phyloP scores from a whole-genome alignment of 1,140 invertebrate species.

The Pachyrhynchus sulphureomaculatus region DNA sequence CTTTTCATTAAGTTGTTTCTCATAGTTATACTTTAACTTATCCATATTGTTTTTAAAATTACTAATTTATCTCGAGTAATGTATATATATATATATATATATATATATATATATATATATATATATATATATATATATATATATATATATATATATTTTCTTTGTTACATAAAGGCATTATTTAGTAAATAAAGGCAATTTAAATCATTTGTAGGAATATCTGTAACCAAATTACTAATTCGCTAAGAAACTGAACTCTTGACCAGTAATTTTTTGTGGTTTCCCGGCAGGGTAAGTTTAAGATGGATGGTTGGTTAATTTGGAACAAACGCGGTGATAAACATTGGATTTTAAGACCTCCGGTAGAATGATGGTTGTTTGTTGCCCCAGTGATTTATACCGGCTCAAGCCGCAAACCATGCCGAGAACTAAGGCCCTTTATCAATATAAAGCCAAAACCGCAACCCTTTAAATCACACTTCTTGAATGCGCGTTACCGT shows the following conservation, averaged over 20 bases:
- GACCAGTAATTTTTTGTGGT: neutral
- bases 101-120: too few species aligned
- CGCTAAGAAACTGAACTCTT: neutral
- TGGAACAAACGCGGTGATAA: slow-evolving; percentile 3
- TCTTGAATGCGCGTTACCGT: slow-evolving; percentile 23
- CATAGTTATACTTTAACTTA: too few species aligned
- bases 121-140: too few species aligned
- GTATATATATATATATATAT: too few species aligned
- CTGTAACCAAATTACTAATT: too few species aligned
- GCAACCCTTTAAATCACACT: slow-evolving; percentile 26
- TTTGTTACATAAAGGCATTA: too few species aligned
- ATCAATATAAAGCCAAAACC: slow-evolving; percentile 23
- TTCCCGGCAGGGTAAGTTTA: neutral
- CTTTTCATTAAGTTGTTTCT: too few species aligned
- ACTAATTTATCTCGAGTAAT: too few species aligned
- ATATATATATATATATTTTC: too few species aligned
- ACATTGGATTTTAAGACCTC: slow-evolving; percentile 9
- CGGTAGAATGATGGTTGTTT: slow-evolving; percentile 20
- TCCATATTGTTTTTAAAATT: too few species aligned
- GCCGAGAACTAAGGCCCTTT: slow-evolving; percentile 18
- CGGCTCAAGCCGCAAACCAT: slow-evolving; percentile 15
- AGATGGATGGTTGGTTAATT: slow-evolving; percentile 12
- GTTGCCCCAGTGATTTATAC: slow-evolving; percentile 23
- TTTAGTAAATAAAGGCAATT: too few species aligned
- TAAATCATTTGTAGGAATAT: too few species aligned